A percentile compares a stretch with the other conserved stretches of the same genome.
Evolutionary conservation across 2,113 vertebrate genomes (phyloP).

Genomic region (Trachemys scripta): DNA sequence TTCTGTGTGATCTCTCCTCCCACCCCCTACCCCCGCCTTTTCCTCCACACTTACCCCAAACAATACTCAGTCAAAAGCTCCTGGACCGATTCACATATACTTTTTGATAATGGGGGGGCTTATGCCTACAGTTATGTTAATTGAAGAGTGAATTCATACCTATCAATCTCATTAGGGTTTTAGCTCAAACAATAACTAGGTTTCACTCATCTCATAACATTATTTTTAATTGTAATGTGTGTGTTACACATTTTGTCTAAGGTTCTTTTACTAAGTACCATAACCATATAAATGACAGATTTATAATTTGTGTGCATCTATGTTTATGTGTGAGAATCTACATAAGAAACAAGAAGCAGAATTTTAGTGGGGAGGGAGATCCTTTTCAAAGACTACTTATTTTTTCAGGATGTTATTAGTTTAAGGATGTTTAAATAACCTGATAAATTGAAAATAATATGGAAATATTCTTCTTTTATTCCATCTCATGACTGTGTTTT

Average conservation of each 20-base stretch:
- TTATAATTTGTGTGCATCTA: not conserved
- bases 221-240: not conserved
- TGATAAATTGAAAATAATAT: not conserved
- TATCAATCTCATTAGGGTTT: no score
- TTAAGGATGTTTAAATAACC: not conserved
- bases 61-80: no score
- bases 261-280: not conserved
- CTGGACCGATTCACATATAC: no score
- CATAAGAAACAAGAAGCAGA: not conserved
- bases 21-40: no score
- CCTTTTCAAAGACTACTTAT: not conserved
- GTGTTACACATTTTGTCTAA: not conserved
- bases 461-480: not conserved
- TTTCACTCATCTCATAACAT: no score
- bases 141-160: no score
- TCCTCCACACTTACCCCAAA: no score
- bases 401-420: not conserved
- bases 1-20: no score
- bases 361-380: not conserved
- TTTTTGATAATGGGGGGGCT: no score
- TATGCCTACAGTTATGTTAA: no score
- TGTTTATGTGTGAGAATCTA: not conserved
- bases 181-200: no score
- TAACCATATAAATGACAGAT: not conserved
- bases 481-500: not conserved